Base-by-base conservation (phyloP, 2,888 invertebrate species). In the Tipula lateralis region DNA sequence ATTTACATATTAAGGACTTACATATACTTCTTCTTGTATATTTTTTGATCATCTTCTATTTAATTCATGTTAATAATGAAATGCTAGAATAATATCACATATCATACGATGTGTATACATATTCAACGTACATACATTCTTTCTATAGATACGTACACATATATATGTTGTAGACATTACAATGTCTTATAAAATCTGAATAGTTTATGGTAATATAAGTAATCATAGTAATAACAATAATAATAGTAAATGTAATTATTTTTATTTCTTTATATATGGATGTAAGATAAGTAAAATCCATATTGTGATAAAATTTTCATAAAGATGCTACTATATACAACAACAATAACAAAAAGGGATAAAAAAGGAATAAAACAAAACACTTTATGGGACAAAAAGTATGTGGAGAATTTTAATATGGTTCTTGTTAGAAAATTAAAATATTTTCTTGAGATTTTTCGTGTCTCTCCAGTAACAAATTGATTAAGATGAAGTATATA, bases 201-300 rank as follows among this genome's bases (percentile, higher is more conserved):
- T 66, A 66, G 66, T 66, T 66, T 66, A 66, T 66, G 66, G 66
- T 24, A 24, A 66, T 24, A 66, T 66, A 66, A 66, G 19, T 66
- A 66, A 66, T 66, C 66, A 24, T 24, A 66, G 66, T 66, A 24
- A 24, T 66, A 66, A 66, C 9, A 66, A 66, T 24, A 66, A 66
- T 66, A 66, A 66, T 66, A 66, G 24, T 66, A 66, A 66, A 66
- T 66, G 66, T 66, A 66, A 66, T 66, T 66, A 66, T 66, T 66
- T 66, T 66, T 24, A 66, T 24, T 44, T 24, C 24, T 19, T n/a
- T n/a, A n/a, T n/a, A n/a, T n/a, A n/a, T n/a, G n/a, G n/a, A n/a
- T n/a, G n/a, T n/a, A 12, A 24, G 24, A 66, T 66, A 66, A 66
- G 66, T 44, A 66, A 66, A 66, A 24, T 24, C 24, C 66, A 66